Conservation (phyloP, 2,888 invertebrate species). For the Plemyria rubiginata region DNA sequence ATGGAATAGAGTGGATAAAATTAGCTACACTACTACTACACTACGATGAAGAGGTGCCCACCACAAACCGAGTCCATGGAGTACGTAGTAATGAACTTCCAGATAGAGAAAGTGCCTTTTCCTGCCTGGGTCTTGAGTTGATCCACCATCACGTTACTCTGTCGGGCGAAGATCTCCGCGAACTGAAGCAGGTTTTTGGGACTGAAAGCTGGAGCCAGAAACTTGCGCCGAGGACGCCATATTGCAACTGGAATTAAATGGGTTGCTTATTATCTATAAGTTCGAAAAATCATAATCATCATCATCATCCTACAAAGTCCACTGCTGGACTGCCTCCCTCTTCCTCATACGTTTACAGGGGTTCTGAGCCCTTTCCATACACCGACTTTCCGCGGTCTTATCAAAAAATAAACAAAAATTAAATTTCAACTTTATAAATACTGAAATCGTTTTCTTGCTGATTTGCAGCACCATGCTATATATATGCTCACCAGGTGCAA, state of each 20-base stretch:
- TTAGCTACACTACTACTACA: too few relatives aligned
- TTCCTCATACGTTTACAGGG: too few relatives aligned
- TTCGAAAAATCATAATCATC: too few relatives aligned
- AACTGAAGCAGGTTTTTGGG: slow-evolving; percentile 52
- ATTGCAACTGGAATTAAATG: slow-evolving; percentile 48
- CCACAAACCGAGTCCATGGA: slow-evolving; percentile 59
- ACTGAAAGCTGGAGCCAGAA: slow-evolving; percentile 54
- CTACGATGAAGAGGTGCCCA: slow-evolving; percentile 40
- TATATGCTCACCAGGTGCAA: slow-evolving; percentile 36
- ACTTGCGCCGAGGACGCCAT: slow-evolving; percentile 62
- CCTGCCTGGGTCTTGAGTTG: slow-evolving; percentile 41
- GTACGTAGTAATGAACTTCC: slow-evolving; percentile 52
- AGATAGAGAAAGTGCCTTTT: slow-evolving; percentile 48
- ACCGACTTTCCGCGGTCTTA: too few relatives aligned
- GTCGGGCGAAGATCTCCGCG: slow-evolving; percentile 49
- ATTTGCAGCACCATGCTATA: too few relatives aligned
- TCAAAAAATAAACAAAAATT: too few relatives aligned
- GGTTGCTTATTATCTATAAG: not conserved
- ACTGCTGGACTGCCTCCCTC: too few relatives aligned
- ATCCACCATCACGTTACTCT: slow-evolving; percentile 48
- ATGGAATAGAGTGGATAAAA: too few relatives aligned
- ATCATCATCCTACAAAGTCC: too few relatives aligned
- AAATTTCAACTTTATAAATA: too few relatives aligned
- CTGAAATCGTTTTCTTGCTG: too few relatives aligned
- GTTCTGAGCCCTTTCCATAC: too few relatives aligned